Evolutionary conservation across 2,797 vertebrate genomes (phyloP), one percentile per base, ranked within the genome.

Genomic region (Arnoldichthys spilopterus): DNA sequence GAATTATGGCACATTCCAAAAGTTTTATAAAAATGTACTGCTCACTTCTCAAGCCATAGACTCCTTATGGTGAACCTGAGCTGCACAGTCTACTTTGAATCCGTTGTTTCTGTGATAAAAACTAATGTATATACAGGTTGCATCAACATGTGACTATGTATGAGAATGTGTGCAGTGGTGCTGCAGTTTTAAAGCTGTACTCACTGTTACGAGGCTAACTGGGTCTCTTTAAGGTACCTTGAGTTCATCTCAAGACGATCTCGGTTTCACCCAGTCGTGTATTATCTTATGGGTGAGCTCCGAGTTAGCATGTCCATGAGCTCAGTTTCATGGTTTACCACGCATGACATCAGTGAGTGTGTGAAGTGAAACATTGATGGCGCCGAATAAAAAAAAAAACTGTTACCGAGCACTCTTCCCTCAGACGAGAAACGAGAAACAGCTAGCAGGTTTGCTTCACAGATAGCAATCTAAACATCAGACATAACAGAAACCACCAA

Each of bases 401-500:
- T 68, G 40, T 9, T 8, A 32, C 8, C 13, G 16, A 20, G 24
- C 68, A 34, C 26, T 69, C 45, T 32, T 28, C 26, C 47, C 40
- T 47, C 66, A 49, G 45, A 28, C 6, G 16, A 51, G 37, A 67
- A 67, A 26, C 20, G 13, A 66, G 34, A 66, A 37, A 43, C 34
- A 43, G 37, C n/a, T 6, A 22, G 20, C 32, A 43, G 22, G 63
- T 43, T n/a, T n/a, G n/a, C 40, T 26, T 45, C 26, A 16, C 63
- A 43, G 63, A 43, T 43, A 64, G 63, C n/a, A 45, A 67, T 67
- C 22, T 43, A 45, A 63, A 37, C 16, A 37, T 37, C 61, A 63
- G 32, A 63, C 32, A n/a, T 0, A 1, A 4, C 18, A 63, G 61
- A 34, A 63, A 34, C 28, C 30, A 34, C 59, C 34, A 59, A 62